Percentiles rank a stretch among this genome's conserved stretches.
phyloP scores from a whole-genome alignment of 1,140 invertebrate species.

The Ostrea denselamellosa region DNA sequence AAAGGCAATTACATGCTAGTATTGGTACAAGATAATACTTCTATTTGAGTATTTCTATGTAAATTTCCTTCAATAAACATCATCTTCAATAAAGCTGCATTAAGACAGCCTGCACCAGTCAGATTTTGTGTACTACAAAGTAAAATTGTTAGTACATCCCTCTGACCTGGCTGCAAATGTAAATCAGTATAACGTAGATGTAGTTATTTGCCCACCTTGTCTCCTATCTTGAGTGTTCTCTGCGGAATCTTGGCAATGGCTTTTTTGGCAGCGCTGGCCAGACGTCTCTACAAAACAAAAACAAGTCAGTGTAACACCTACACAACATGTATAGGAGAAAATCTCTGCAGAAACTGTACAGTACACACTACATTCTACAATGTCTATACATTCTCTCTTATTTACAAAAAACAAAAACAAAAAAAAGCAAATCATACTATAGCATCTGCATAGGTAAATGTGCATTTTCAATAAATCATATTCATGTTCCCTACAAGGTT shows the following conservation, averaged over 20 bases:
- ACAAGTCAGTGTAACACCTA: not conserved
- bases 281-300: slow-evolving; percentile 85
- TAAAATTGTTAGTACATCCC: not conserved
- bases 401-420: too few species aligned
- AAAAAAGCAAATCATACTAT: too few species aligned
- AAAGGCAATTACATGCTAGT: too few species aligned
- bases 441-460: too few species aligned
- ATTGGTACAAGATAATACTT: too few species aligned
- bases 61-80: too few species aligned
- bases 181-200: not conserved
- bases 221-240: slow-evolving; percentile 89
- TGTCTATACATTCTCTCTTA: not conserved
- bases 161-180: not conserved
- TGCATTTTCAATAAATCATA: too few species aligned
- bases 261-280: slow-evolving; percentile 93
- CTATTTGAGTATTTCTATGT: too few species aligned
- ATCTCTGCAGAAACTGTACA: not conserved
- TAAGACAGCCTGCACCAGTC: not conserved
- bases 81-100: not conserved
- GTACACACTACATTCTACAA: not conserved
- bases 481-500: too few species aligned
- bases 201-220: slow-evolving; percentile 83
- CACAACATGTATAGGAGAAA: not conserved
- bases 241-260: slow-evolving; percentile 93
- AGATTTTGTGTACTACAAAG: not conserved